These are phyloP conservation scores for Napeogenes sylphis DNA, from an alignment of 2,888 invertebrate species.

Conservation along the genomic window DNA sequence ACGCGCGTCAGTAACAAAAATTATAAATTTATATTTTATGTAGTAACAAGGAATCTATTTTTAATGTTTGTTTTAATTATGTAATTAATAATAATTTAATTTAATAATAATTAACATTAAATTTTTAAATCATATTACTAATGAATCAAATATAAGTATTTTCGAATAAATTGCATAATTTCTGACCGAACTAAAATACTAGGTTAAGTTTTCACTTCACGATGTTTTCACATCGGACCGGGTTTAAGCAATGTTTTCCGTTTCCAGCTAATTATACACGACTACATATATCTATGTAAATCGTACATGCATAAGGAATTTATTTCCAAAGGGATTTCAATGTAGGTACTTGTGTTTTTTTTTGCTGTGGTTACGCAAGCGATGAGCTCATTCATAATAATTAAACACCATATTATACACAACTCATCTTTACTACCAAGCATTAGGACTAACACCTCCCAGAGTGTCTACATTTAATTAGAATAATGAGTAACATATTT, in stretches of 20 bases:
- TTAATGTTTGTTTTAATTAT: too few species aligned
- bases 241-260: conserved; percentile 29
- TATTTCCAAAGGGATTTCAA: conserved; percentile 31
- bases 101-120: background rate
- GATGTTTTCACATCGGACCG: conserved; percentile 21
- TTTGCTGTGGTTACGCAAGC: conserved; percentile 47
- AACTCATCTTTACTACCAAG: conserved; percentile 21
- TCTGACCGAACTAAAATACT: conserved; percentile 24
- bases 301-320: conserved; percentile 26
- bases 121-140: background rate
- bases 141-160: background rate
- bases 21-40: background rate
- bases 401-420: conserved; percentile 28
- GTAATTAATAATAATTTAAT: too few species aligned
- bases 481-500: background rate
- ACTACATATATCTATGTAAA: conserved; percentile 22
- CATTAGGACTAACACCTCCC: conserved; percentile 21
- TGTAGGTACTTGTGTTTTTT: conserved; percentile 36
- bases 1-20: conserved; percentile 21
- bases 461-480: conserved; percentile 17
- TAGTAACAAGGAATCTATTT: too few species aligned
- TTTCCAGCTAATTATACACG: conserved; percentile 28
- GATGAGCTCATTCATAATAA: conserved; percentile 47
- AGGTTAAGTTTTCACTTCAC: conserved; percentile 20
- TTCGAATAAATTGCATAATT: conserved; percentile 11